Percentiles rank a stretch among this genome's conserved stretches.
phyloP scores from a whole-genome alignment of 2,113 vertebrate genomes.

The Daubentonia madagascariensis region DNA sequence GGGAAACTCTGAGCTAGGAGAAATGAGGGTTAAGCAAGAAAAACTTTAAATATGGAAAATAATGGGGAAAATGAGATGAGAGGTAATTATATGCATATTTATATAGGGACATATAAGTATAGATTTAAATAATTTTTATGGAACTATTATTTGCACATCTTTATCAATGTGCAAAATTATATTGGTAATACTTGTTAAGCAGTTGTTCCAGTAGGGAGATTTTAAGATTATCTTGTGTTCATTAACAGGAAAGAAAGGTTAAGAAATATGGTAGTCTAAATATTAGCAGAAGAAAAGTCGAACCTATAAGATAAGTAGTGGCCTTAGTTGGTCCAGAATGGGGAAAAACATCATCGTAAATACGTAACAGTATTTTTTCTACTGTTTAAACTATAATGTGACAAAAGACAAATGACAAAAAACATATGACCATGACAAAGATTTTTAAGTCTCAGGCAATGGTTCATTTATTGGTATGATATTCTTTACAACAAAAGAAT shows the following conservation, averaged over 20 bases:
- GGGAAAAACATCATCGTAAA: not conserved
- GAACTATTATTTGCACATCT: not conserved
- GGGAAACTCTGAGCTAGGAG: slow-evolving; percentile 7
- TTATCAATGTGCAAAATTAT: slow-evolving; percentile 32
- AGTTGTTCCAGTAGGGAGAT: not conserved
- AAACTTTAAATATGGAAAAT: not conserved
- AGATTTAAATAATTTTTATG: not conserved
- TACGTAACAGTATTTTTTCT: not conserved
- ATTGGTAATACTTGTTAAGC: not conserved
- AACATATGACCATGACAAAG: not conserved
- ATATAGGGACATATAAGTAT: not conserved
- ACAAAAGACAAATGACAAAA: not conserved
- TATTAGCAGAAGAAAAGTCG: not conserved
- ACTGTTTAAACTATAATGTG: not conserved
- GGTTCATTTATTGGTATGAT: not conserved
- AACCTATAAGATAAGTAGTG: not conserved
- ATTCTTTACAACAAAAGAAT: not conserved
- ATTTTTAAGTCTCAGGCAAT: not conserved
- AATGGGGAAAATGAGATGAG: slow-evolving; percentile 1
- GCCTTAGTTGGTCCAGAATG: not conserved
- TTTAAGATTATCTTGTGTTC: not conserved
- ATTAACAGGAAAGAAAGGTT: not conserved
- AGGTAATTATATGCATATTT: not conserved
- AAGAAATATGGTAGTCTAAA: not conserved
- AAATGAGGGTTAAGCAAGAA: not conserved